Percentiles rank a stretch among this genome's conserved stretches.
Conservation (phyloP, 2,113 vertebrate species). For the Paramormyrops kingsleyae region DNA sequence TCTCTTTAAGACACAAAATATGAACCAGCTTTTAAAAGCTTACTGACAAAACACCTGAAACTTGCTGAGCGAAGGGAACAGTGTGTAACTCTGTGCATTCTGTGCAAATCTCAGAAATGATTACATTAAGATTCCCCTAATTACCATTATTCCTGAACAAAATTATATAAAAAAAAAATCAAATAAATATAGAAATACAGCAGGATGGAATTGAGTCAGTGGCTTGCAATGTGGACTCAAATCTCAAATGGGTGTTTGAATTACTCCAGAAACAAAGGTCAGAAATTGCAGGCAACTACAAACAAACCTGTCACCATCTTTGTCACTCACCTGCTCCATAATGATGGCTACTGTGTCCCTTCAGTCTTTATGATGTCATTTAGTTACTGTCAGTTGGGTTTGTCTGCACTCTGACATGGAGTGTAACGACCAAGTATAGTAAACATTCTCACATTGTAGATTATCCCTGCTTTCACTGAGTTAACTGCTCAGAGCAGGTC, state of each 20-base stretch:
- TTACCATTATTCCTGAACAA: background rate
- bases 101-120: background rate
- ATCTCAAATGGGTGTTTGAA: background rate
- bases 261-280: background rate
- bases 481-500: background rate
- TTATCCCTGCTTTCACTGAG: background rate
- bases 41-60: background rate
- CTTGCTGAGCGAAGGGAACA: background rate
- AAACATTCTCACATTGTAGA: background rate
- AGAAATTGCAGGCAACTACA: background rate
- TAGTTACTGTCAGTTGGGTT: background rate
- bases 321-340: background rate
- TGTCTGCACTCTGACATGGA: background rate
- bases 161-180: background rate
- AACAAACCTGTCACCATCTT: background rate
- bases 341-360: background rate
- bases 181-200: background rate
- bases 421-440: background rate
- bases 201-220: background rate
- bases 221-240: background rate
- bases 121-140: background rate
- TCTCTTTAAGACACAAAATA: background rate
- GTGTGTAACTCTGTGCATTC: background rate
- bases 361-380: background rate
- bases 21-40: background rate